Base-by-base conservation (phyloP, 2,888 invertebrate species). In the Hedya salicella region DNA sequence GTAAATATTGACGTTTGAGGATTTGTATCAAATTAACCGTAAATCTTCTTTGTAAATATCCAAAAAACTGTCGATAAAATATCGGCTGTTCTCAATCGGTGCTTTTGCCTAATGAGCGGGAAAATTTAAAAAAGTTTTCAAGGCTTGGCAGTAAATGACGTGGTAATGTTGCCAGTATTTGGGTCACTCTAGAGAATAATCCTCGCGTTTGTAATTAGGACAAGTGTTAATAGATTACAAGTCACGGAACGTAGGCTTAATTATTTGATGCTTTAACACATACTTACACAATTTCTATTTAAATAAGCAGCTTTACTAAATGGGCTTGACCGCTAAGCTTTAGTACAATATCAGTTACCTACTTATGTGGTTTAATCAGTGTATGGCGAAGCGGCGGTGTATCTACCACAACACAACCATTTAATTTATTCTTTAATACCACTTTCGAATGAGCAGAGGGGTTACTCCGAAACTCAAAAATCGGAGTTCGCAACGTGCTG, bases 81-180 rank as follows among this genome's bases (percentile, higher is more conserved):
- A 82, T 80, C 76, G 77, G 78, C 79, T 83, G 79, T 85, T 86
- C 86, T 86, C 78, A 69, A 68, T 75, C 16, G 60, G 76, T 71
- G 71, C 72, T 74, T 75, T 74, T 75, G 71, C 74, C 77, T 68
- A 68, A 72, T 72, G 70, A 69, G 67, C 68, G 73, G 67, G 71
- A 72, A 78, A 76, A 76, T 64, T 67, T 68, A 67, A 65, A 64
- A 65, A 64, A 48, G 40, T 40, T 61, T 59, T 69, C 36, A 59
- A 67, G 49, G 67, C 48, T 57, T 42, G 69, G 61, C 64, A 16
- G 46, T 9, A 17, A 59, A 46, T 48, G 48, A 49, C 54, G 48
- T 61, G 61, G 32, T 25, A 46, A 49, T 54, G 39, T 61, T 54
- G 44, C n/a, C 64, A 49, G 61, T 48, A 66, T 61, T 66, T 36